These are phyloP conservation scores for Radopholus similis DNA, from an alignment of 1,140 invertebrate species.

Conservation along the genomic window DNA sequence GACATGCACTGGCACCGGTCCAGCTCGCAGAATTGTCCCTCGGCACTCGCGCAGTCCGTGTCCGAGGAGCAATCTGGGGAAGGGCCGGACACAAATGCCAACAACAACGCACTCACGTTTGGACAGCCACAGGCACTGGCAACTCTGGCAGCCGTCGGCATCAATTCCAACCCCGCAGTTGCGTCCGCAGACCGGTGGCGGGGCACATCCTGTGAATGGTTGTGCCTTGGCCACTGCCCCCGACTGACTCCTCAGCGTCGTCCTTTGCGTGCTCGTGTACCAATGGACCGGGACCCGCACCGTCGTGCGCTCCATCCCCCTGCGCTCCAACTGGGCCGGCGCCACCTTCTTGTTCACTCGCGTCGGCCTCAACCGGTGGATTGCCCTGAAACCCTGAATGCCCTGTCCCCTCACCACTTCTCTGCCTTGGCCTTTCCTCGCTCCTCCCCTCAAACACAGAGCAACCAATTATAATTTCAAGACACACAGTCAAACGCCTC, in stretches of 20 bases:
- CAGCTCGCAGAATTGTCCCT: conserved; percentile 36
- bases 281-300: neutral
- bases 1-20: conserved; percentile 29
- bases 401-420: no score
- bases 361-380: neutral
- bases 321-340: no score
- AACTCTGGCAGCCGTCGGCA: conserved; percentile 27
- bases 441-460: no score
- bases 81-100: conserved; percentile 9
- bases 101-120: conserved; percentile 9
- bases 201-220: neutral
- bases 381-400: neutral
- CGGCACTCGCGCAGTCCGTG: conserved; percentile 12
- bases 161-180: conserved; percentile 31
- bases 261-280: neutral
- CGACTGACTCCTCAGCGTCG: conserved; percentile 1
- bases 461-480: no score
- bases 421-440: no score
- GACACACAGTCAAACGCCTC: neutral
- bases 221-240: no score
- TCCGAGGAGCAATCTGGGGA: conserved; percentile 25
- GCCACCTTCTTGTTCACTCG: neutral
- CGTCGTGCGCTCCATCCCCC: neutral
- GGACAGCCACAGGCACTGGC: conserved; percentile 32
- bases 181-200: conserved; percentile 20